Evolutionary conservation across 2,888 invertebrate species (phyloP).

Genomic region (Napeogenes sylphis): DNA sequence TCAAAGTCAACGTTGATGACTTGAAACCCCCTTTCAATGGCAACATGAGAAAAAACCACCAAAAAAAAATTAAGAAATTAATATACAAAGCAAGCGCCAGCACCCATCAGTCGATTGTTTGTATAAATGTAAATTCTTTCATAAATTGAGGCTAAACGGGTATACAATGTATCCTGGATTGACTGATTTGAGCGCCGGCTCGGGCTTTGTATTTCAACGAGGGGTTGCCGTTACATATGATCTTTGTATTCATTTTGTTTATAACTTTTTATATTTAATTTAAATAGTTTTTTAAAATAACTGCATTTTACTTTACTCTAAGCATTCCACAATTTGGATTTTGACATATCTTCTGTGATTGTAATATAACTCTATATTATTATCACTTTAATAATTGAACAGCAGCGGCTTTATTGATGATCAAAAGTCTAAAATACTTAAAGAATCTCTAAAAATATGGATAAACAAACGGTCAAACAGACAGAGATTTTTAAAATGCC

Average conservation of each 20-base stretch:
- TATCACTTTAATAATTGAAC: no score
- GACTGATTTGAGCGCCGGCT: not conserved
- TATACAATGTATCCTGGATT: not conserved
- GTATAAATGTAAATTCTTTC: not conserved
- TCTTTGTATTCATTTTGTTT: constrained; percentile 14
- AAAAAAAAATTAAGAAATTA: no score
- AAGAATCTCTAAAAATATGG: no score
- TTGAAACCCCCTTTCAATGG: not conserved
- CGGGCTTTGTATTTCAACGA: not conserved
- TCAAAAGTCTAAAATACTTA: no score
- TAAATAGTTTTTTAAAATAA: constrained; percentile 13
- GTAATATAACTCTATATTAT: no score
- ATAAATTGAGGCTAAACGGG: not conserved
- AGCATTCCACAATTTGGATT: not conserved
- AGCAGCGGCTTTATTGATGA: no score
- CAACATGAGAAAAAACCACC: not conserved
- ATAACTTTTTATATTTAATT: constrained; percentile 17
- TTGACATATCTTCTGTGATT: no score
- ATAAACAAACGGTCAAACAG: no score
- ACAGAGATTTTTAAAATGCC: no score
- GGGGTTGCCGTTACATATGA: not conserved
- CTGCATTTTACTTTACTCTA: constrained; percentile 8
- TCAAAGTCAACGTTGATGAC: constrained; percentile 42
- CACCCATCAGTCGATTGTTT: not conserved
- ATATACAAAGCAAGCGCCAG: not conserved